Base-by-base conservation (phyloP, 1,140 invertebrate genomes). In the Drosophila nebulosa region DNA sequence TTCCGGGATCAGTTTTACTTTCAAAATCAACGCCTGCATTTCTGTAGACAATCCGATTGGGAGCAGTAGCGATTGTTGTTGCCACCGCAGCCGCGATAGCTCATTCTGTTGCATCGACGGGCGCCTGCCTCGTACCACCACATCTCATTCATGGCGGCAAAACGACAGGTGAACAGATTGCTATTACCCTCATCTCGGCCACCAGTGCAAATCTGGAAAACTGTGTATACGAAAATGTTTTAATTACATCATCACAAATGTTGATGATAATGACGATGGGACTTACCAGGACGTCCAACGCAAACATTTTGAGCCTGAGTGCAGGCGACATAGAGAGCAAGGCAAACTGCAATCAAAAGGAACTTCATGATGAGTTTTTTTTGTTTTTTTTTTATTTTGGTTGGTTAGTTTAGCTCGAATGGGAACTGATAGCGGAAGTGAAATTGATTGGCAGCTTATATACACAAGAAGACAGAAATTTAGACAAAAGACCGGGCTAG, bases 31-130 rank as follows among this genome's bases (percentile, higher is more conserved):
- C 55, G 36, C 12, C 53, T 26, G 32, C 63, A 66, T 16, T 36
- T 51, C n/a, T 30, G 32, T 32, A 35, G 10, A 30, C 74, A 77
- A 35, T 32, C n/a, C 0, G n/a, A 3, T 3, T 10, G 7, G 0
- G 42, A 62, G 24, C 74, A 77, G 51, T 74, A 77, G 4, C 74
- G 74, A 65, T 77, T 77, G 14, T 50, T 36, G 36, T 77, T 77
- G 12, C 74, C 74, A 12, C 39, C 69, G 26, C 69, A 73, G 5
- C 69, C 69, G 4, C 57, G 35, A 27, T 73, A 73, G 1, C 50
- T 24, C 1, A 73, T 24, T 65, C 32, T 30, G 14, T 32, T 55
- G 55, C 71, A 73, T 10, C 36, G 50, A 4, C 24, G 64, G 9
- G 32, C 35, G 12, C 22, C 18, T 3, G 56, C 0, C 22, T 72